phyloP scores from a whole-genome alignment of 2,888 invertebrate species.

The Phorcus lineatus region DNA sequence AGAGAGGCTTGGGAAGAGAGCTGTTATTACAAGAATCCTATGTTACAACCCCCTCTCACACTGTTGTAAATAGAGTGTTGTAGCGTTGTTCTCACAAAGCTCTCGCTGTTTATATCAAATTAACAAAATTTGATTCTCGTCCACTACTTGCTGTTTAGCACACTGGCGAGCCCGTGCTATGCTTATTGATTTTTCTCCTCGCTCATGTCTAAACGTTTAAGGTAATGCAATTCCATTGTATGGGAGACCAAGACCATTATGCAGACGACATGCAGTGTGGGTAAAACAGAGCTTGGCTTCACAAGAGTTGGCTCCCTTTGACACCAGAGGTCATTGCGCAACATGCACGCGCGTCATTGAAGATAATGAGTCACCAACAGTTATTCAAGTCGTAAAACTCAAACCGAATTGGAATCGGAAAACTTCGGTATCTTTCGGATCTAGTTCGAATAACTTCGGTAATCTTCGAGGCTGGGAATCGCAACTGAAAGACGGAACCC shows the following conservation, averaged over 20 bases:
- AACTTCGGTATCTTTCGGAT: not conserved
- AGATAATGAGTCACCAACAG: constrained; percentile 3
- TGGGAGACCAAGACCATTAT: constrained; percentile 21
- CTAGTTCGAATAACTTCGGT: not conserved
- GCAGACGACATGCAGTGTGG: constrained; percentile 26
- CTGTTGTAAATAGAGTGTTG: not conserved
- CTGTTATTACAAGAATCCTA: not conserved
- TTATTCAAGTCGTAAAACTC: constrained; percentile 6
- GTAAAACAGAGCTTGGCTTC: not conserved
- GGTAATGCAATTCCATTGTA: constrained; percentile 34
- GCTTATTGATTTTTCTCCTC: constrained; percentile 26
- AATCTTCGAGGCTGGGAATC: not conserved
- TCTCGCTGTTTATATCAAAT: constrained; percentile 34
- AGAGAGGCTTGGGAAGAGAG: not conserved
- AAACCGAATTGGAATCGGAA: not conserved
- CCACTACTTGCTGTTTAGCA: constrained; percentile 29
- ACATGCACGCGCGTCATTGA: not conserved
- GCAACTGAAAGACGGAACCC: not conserved
- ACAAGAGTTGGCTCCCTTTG: not conserved
- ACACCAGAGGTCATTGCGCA: not conserved
- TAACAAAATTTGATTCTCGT: constrained; percentile 31
- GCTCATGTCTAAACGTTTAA: constrained; percentile 34
- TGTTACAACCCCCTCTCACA: not conserved
- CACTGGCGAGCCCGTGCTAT: constrained; percentile 16
- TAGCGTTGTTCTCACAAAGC: not conserved